Conservation (phyloP, 2,797 vertebrate genomes). For the Apogon hyalosoma region DNA sequence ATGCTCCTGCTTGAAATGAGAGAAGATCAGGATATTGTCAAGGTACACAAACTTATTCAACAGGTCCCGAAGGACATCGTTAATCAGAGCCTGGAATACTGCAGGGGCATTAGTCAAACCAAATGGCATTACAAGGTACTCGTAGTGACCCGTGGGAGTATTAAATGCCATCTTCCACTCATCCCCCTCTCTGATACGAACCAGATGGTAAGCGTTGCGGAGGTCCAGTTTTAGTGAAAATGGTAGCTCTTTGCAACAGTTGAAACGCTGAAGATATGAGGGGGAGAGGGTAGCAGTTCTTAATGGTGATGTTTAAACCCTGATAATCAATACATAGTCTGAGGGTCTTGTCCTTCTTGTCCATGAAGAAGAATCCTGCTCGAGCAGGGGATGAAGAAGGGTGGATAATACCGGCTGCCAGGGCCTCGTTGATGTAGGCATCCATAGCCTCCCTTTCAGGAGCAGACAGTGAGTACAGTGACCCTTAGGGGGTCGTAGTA, state of each 20-base stretch:
- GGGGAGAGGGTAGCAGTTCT: background rate
- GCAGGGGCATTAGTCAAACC: background rate
- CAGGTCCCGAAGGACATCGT: background rate
- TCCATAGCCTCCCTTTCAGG: background rate
- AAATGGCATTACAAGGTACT: background rate
- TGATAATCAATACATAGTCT: background rate
- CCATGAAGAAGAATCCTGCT: background rate
- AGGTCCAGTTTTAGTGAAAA: background rate
- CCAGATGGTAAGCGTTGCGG: background rate
- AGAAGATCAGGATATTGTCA: background rate
- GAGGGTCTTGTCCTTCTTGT: background rate
- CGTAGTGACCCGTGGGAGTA: background rate
- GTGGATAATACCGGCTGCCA: background rate
- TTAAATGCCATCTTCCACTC: background rate
- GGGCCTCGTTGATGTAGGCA: background rate
- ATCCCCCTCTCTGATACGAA: background rate
- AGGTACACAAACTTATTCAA: background rate
- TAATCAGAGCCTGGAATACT: background rate
- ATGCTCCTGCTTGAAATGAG: background rate
- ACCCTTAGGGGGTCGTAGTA: background rate
- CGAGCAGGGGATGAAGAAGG: background rate
- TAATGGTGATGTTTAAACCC: background rate
- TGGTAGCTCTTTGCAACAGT: fast-evolving
- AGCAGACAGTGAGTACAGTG: background rate
- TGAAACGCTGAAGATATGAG: background rate